Evolutionary conservation across 2,797 vertebrate species (phyloP), one percentile per base, ranked within the genome.

Genomic region (Schizopygopsis malacanthus): DNA sequence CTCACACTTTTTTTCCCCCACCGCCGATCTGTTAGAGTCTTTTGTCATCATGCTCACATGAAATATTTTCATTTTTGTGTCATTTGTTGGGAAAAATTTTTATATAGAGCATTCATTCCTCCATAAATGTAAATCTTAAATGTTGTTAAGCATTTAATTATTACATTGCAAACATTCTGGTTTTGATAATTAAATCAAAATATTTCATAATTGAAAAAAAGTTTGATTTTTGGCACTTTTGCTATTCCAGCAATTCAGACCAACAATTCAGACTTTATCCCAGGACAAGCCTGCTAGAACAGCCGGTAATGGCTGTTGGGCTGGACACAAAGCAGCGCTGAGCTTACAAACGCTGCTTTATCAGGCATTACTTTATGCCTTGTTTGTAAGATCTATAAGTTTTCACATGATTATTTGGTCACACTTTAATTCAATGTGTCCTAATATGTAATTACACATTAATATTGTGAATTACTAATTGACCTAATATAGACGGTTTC

Each of bases 1-100:
- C 43, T 63, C 82, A 87, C 84, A 85, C 85, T 80, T 87, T 84
- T 75, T 77, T 84, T 89, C 67, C 85, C 28, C 28, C 85, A n/a
- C n/a, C 3, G 43, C 63, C 28, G 39, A 67, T 82, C 75, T 63
- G 78, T 83, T 80, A 80, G 81, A 86, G 79, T 67, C 47, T 78
- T 56, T 45, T 52, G 71, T 67, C 86, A 89, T 71, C 86, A 87
- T 61, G 50, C n/a, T 50, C 75, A 77, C 73, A 81, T 59, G 0
- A 41, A 56, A 56, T 13, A 41, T 70, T 12, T 65, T 33, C 6
- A 2, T 33, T 65, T 33, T 65, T 16, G 59, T 63, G n/a, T 61
- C 59, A 61, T 61, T 61, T 61, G 15, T 28, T 33, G 13, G 25
- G 5, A 7, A 65, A 65, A 65, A 16, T 13, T 1, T 33, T 1